Base-by-base conservation (phyloP, 2,888 invertebrate genomes). In the Chaetogeoica ovagalla region DNA sequence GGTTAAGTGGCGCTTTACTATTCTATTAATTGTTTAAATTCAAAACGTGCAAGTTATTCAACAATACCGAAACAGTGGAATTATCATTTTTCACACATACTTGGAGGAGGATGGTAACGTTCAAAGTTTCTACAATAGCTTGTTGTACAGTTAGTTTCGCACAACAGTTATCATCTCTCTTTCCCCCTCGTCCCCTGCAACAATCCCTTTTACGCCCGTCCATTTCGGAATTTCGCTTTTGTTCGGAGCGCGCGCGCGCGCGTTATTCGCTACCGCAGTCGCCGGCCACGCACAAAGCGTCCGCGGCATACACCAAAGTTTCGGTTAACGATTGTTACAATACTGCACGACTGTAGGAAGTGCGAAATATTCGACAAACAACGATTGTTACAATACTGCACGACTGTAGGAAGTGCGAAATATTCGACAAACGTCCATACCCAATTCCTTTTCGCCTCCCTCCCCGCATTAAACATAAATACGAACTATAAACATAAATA, bases 161-260 rank as follows among this genome's bases (percentile, higher is more conserved):
- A 68, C 68, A 75, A 68, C 75, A 19, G 75, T 75, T 75, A 75
- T 75, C 75, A 75, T 75, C 75, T 65, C 75, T 43, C 23, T 21
- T 63, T 21, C 63, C 37, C 2, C 37, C 63, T 11, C 48, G 48
- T 1, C 37, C 8, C 19, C 39, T 0, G 48, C 6, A n/a, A 9
- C 48, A 11, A 43, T 43, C 43, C 55, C 55, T 43, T 48, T 48
- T 11, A 11, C 48, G 48, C 48, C 1, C 55, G 43, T 55, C 4
- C 19, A 8, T 75, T 66, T 59, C 13, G 43, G 68, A 59, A 75
- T 75, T 68, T 39, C 59, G 57, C 75, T 75, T 74, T 75, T 75
- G 75, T 75, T 75, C 9, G 7, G 9, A n/a, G 23, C 30, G 30
- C 30, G 66, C n/a, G n/a, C n/a, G n/a, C n/a, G n/a, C n/a, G n/a